These are phyloP conservation scores for Globodera rostochiensis DNA, from an alignment of 1,140 invertebrate genomes.

Conservation along the genomic window DNA sequence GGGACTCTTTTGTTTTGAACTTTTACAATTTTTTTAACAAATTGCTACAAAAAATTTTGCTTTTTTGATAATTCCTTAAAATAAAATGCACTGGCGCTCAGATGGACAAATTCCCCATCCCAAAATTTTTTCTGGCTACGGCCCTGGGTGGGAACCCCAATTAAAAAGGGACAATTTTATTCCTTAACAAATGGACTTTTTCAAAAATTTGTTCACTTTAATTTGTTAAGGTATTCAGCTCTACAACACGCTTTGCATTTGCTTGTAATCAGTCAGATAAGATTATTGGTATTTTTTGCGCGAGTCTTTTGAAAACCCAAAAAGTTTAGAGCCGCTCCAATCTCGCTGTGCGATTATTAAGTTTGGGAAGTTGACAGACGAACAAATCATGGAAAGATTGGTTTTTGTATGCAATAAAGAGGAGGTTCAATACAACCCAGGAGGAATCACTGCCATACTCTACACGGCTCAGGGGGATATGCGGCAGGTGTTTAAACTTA, in stretches of 20 bases:
- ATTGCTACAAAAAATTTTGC: too few species aligned
- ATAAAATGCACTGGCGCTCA: too few species aligned
- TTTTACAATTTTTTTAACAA: too few species aligned
- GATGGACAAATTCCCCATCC: too few species aligned
- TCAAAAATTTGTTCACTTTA: too few species aligned
- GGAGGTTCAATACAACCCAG: conserved; percentile 82
- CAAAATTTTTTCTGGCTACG: too few species aligned
- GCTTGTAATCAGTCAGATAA: conserved; percentile 98
- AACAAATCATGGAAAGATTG: conserved; percentile 79
- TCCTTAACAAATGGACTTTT: too few species aligned
- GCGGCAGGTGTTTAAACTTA: conserved; percentile 72
- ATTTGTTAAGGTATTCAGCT: conserved; percentile 77
- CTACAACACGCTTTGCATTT: conserved; percentile 93
- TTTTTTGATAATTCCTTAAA: too few species aligned
- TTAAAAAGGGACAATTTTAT: too few species aligned
- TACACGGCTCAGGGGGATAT: conserved; percentile 99
- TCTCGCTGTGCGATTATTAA: conserved; percentile 94
- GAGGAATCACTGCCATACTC: conserved; percentile 92
- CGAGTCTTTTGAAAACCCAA: neutral
- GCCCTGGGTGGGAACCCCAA: too few species aligned
- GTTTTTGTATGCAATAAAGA: conserved; percentile 78
- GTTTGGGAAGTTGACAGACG: conserved; percentile 88
- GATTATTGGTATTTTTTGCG: conserved; percentile 76
- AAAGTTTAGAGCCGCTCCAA: conserved; percentile 84
- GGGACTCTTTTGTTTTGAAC: too few species aligned